A percentile compares a stretch with the other conserved stretches of the same genome.
These are phyloP conservation scores for Zaprionus lineosus DNA, from an alignment of 2,888 invertebrate species.

Conservation along the genomic window DNA sequence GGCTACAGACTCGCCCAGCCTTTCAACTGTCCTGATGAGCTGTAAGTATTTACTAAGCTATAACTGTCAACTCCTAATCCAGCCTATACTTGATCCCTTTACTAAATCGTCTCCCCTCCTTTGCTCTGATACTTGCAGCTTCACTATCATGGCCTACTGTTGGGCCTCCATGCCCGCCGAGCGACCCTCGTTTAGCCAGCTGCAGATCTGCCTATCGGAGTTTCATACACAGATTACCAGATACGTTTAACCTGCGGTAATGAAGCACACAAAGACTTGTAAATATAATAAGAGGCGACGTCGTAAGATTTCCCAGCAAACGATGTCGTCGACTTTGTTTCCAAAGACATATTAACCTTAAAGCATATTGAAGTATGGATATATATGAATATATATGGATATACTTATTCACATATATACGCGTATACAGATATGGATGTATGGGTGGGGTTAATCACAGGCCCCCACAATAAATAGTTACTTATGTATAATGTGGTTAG, in stretches of 20 bases:
- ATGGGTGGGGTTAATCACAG: constrained; percentile 20
- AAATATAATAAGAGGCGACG: constrained; percentile 74
- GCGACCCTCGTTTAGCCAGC: constrained; percentile 91
- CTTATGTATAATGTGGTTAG: constrained; percentile 38
- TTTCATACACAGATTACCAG: constrained; percentile 93
- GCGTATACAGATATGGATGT: too few relatives aligned
- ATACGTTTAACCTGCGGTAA: constrained; percentile 87
- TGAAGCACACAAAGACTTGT: constrained; percentile 72
- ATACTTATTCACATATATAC: too few relatives aligned
- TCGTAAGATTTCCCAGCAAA: constrained; percentile 70
- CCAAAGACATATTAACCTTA: constrained; percentile 72
- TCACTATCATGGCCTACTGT: constrained; percentile 96
- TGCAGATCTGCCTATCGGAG: constrained; percentile 92
- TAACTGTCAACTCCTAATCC: constrained; percentile 84
- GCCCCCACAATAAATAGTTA: constrained; percentile 51
- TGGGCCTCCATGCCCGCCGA: constrained; percentile 95
- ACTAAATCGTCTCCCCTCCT: too few relatives aligned
- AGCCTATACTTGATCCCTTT: too few relatives aligned
- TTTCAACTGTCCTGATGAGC: constrained; percentile 96
- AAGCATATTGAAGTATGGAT: constrained; percentile 21
- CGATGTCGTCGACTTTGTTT: constrained; percentile 64
- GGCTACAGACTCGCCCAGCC: constrained; percentile 96
- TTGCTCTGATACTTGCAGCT: too few relatives aligned
- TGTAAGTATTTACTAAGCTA: constrained; percentile 97
- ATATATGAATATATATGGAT: constrained; percentile 6